Percentiles rank a stretch among this genome's conserved stretches.
phyloP scores from a whole-genome alignment of 2,113 vertebrate species.

The Lophotis ruficrista region DNA sequence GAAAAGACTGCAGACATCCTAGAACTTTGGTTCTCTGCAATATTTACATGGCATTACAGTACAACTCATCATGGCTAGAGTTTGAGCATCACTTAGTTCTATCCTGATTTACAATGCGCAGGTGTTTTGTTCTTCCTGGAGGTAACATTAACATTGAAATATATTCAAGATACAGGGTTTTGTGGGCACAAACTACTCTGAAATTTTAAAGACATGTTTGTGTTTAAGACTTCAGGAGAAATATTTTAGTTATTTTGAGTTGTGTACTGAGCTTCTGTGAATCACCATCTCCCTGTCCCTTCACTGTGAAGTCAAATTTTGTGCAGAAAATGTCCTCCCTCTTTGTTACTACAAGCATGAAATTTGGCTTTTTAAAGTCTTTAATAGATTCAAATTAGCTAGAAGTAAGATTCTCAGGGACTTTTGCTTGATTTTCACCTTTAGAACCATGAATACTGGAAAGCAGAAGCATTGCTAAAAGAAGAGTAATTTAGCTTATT shows the following conservation, averaged over 20 bases:
- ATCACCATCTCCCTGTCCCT: neutral
- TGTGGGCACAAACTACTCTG: neutral
- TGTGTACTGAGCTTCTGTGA: neutral
- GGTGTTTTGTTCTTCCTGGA: neutral
- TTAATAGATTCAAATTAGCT: neutral
- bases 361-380: neutral
- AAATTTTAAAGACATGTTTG: neutral
- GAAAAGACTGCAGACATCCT: neutral
- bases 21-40: neutral
- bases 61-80: neutral
- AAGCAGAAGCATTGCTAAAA: neutral
- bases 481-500: neutral
- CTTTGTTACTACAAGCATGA: neutral
- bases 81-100: neutral
- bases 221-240: neutral
- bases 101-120: neutral
- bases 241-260: neutral
- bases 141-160: neutral
- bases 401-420: neutral
- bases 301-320: neutral
- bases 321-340: neutral
- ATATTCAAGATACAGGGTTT: neutral
- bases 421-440: neutral
- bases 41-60: neutral
- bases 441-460: neutral